Evolutionary conservation across 2,888 invertebrate species (phyloP), one percentile per base, ranked within the genome.

Genomic region (Diarsia rubi): DNA sequence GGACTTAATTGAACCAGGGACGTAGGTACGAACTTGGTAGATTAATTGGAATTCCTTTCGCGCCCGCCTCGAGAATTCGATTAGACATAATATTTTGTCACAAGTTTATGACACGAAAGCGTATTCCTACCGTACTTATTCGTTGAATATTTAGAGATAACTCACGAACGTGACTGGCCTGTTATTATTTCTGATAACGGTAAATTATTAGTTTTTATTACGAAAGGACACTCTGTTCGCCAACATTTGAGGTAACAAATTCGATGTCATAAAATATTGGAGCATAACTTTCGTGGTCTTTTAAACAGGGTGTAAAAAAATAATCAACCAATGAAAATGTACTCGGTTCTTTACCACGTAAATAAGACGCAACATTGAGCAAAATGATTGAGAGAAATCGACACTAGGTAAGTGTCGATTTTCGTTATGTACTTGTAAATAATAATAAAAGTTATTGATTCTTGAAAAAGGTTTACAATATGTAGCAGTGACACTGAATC

Each of bases 41-140:
- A 60, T 73, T 83, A 75, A 76, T 82, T 86, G 21, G 59, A 78
- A 82, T 82, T 84, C 79, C 21, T 64, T 54, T 21, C 70, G 66
- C 68, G 80, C 52, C 31, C 24, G 37, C 42, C 54, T 71, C 27
- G 47, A 49, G 75, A 74, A 86, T 86, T 79, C 37, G 73, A 86
- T 86, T 72, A 77, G 62, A 79, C 73, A 54, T 67, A 69, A 78
- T 78, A 72, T 81, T 86, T 73, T 79, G 27, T 73, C 31, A 70
- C 44, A 65, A 54, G n/a, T 83, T 75, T 80, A 79, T 77, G 64
- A 74, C 54, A 67, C 27, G 63, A 44, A 72, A 68, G 31, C 19
- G 71, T 72, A 62, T 42, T 42, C 27, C 21, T 66, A 54, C 44
- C 59, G 27, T 60, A 27, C 44, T 63, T 63, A 57, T 37, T 60